Percentiles rank a stretch among this genome's conserved stretches.
phyloP scores from a whole-genome alignment of 2,113 vertebrate genomes.

The Cephalopholis sonnerati region DNA sequence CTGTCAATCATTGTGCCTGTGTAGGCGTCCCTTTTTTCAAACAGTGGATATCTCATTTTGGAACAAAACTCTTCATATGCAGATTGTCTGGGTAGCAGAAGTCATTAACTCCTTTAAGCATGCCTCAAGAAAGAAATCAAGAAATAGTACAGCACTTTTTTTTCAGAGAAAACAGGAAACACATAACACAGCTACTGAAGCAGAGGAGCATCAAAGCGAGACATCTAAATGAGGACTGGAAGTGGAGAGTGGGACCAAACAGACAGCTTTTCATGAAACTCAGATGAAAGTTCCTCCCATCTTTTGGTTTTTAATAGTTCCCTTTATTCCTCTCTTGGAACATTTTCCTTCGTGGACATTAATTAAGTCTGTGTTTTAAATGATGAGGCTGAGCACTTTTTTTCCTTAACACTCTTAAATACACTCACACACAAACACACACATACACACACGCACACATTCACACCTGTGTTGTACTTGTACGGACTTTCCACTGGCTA shows the following conservation, averaged over 20 bases:
- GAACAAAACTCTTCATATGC: slow-evolving; percentile 66
- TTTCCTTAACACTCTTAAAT: neutral
- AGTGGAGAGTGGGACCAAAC: slow-evolving; percentile 38
- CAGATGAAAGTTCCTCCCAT: slow-evolving; percentile 60
- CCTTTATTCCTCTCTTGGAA: slow-evolving; percentile 53
- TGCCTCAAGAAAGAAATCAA: slow-evolving; percentile 71
- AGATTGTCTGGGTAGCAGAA: slow-evolving; percentile 78
- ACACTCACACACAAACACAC: neutral
- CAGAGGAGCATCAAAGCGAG: slow-evolving; percentile 57
- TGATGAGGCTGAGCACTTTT: neutral
- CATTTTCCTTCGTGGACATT: slow-evolving; percentile 25
- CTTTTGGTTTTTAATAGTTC: slow-evolving; percentile 50
- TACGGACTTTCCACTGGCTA: neutral
- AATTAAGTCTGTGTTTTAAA: slow-evolving; percentile 58
- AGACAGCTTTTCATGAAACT: slow-evolving; percentile 40
- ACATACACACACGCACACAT: neutral
- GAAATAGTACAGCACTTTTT: slow-evolving; percentile 61
- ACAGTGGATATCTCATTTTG: slow-evolving; percentile 52
- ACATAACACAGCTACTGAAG: slow-evolving; percentile 63
- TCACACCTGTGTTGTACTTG: neutral
- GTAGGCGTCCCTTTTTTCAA: slow-evolving; percentile 22
- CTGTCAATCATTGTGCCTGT: slow-evolving; percentile 45
- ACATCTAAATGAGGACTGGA: slow-evolving; percentile 52
- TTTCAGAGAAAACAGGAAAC: slow-evolving; percentile 53
- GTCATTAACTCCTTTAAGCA: slow-evolving; percentile 72